phyloP scores from a whole-genome alignment of 2,797 vertebrate species.

The Bradypodion pumilum region DNA sequence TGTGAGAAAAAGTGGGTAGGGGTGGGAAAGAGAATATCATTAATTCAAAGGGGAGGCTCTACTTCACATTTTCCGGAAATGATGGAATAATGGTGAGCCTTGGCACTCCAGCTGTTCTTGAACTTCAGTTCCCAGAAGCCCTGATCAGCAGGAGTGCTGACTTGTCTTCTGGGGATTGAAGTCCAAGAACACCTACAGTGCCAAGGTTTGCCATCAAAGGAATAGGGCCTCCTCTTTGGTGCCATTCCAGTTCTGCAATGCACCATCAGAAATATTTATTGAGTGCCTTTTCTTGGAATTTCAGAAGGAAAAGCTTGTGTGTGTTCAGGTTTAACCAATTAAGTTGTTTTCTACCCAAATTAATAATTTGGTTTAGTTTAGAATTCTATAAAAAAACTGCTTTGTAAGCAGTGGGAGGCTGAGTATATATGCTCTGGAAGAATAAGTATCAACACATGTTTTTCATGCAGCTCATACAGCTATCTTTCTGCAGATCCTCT shows the following conservation, averaged over 20 bases:
- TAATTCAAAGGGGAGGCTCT: too few species aligned
- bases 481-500: background rate
- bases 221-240: too few species aligned
- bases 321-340: background rate
- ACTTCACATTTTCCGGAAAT: too few species aligned
- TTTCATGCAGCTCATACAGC: background rate
- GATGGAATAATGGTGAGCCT: too few species aligned
- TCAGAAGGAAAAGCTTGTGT: background rate
- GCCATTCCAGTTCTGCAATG: background rate
- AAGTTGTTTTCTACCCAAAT: background rate
- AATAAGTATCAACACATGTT: background rate
- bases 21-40: too few species aligned
- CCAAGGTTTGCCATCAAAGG: too few species aligned
- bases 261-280: background rate
- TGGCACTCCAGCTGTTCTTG: too few species aligned
- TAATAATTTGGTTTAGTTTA: background rate
- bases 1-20: too few species aligned
- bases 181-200: too few species aligned
- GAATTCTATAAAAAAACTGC: background rate
- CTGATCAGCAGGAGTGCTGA: too few species aligned
- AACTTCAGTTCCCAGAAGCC: too few species aligned
- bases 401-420: background rate
- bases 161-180: too few species aligned
- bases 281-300: background rate
- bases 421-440: background rate